phyloP scores from a whole-genome alignment of 2,888 invertebrate species.

The Drosophila nigricruria region DNA sequence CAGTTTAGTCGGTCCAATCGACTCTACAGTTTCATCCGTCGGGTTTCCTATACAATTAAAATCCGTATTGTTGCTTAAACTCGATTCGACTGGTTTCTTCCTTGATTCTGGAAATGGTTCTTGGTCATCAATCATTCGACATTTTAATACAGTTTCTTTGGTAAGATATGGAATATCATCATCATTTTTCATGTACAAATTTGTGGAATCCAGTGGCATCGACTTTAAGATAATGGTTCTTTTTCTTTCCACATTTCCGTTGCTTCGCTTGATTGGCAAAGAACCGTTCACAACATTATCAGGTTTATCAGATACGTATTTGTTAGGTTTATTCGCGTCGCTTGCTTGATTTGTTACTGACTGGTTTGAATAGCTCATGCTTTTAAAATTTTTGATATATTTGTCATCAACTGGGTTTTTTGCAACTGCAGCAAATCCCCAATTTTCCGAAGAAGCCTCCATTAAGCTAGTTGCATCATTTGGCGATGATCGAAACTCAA shows the following conservation, averaged over 20 bases:
- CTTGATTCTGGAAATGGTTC: slow-evolving; percentile 29
- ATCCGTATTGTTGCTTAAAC: slow-evolving; percentile 25
- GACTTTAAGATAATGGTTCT: slow-evolving; percentile 80
- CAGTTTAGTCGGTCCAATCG: slow-evolving; percentile 43
- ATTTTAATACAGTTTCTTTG: slow-evolving; percentile 86
- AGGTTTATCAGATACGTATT: slow-evolving; percentile 24
- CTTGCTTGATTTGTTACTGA: slow-evolving; percentile 17
- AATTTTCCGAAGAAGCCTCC: slow-evolving; percentile 83
- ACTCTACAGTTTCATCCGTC: slow-evolving; percentile 29
- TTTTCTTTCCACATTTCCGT: slow-evolving; percentile 54
- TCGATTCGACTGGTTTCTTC: slow-evolving; percentile 22
- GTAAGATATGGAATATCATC: slow-evolving; percentile 84
- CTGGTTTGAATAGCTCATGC: slow-evolving; percentile 60
- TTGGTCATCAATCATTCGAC: slow-evolving; percentile 67
- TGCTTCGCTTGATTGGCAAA: slow-evolving; percentile 11
- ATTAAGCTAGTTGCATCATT: slow-evolving; percentile 45
- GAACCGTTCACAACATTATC: slow-evolving; percentile 13
- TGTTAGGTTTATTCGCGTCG: slow-evolving; percentile 35
- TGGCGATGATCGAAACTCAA: slow-evolving; percentile 48
- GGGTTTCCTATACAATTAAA: slow-evolving; percentile 32
- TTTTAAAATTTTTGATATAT: slow-evolving; percentile 47
- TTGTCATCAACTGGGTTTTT: slow-evolving; percentile 86
- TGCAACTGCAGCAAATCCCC: slow-evolving; percentile 88
- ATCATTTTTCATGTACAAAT: slow-evolving; percentile 66
- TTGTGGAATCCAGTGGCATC: slow-evolving; percentile 81